Percentiles rank a stretch among this genome's conserved stretches.
These are phyloP conservation scores for Pseudomugil tenellus DNA, from an alignment of 2,797 vertebrate genomes.

Conservation along the genomic window DNA sequence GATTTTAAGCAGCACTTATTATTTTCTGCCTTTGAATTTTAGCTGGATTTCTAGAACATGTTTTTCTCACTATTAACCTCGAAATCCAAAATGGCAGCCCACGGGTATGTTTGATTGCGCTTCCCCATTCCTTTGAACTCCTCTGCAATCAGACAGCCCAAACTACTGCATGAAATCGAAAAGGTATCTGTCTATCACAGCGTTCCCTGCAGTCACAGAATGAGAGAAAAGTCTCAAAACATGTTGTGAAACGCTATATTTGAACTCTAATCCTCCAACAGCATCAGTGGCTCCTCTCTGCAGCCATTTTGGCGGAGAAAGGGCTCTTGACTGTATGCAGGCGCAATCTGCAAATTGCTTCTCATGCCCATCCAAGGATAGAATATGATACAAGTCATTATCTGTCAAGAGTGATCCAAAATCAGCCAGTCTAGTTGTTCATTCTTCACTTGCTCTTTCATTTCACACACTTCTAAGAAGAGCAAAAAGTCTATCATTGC, in stretches of 20 bases:
- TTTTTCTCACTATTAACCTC: conserved; percentile 68
- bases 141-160: conserved; percentile 55
- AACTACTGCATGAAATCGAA: conserved; percentile 61
- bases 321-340: background rate
- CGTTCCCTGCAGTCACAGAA: conserved; percentile 47
- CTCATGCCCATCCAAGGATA: background rate
- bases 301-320: conserved; percentile 2
- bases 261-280: conserved; percentile 4
- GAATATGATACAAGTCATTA: background rate
- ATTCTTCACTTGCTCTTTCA: conserved; percentile 2
- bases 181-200: conserved; percentile 71
- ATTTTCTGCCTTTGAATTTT: conserved; percentile 51
- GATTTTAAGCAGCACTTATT: conserved; percentile 52
- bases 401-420: conserved; percentile 13
- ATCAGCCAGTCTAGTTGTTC: background rate
- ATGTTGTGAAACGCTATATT: conserved; percentile 41
- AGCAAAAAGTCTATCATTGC: background rate
- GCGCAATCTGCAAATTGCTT: conserved; percentile 11
- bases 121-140: conserved; percentile 70
- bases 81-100: conserved; percentile 68
- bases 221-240: conserved; percentile 23
- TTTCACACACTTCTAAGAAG: background rate
- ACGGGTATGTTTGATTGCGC: conserved; percentile 56
- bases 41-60: conserved; percentile 37
- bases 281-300: conserved; percentile 4